Evolutionary conservation across 2,888 invertebrate genomes (phyloP), one percentile per base, ranked within the genome.

Genomic region (Epistrophe grossulariae): DNA sequence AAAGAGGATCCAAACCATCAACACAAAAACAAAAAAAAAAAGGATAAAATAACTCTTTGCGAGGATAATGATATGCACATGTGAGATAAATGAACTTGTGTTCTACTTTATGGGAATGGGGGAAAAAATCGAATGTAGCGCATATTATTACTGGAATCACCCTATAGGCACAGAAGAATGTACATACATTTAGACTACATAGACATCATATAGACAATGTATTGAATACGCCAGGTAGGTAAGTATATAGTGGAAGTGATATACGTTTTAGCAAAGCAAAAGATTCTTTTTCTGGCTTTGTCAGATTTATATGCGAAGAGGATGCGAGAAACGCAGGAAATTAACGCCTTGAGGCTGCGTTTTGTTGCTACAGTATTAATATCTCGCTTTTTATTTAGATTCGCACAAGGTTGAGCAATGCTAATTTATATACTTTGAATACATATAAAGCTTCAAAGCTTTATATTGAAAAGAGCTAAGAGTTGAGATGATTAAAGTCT

Each of bases 31-130:
- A 24, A 24, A 24, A 24, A 60, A 59, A 70, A 74, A 64, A 64
- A 11, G 73, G 73, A 83, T 83, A 70, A 70, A 70, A 84, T 79
- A 70, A 84, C 79, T 79, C 68, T 84, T 71, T 74, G 74, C 79
- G 24, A 72, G 79, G 76, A 84, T 80, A 84, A 80, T 84, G 76
- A 71, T 76, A 59, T 80, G 79, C 84, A 70, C 52, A 83, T 79
- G 74, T 52, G 79, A 57, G 79, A 84, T 84, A 84, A 84, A 84
- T 84, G 84, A 84, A 84, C 84, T 79, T 66, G 28, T n/a, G 40
- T 45, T 38, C 24, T 3, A 3, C 9, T 28, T 0, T 4, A 11
- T 19, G 3, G 72, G n/a, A 28, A 15, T 40, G 48, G 76, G 31
- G 64, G 52, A 71, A 84, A 71, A 84, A 80, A 84, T 84, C 84